Base-by-base conservation (phyloP, 2,888 invertebrate species). In the Ectemnius cavifrons region DNA sequence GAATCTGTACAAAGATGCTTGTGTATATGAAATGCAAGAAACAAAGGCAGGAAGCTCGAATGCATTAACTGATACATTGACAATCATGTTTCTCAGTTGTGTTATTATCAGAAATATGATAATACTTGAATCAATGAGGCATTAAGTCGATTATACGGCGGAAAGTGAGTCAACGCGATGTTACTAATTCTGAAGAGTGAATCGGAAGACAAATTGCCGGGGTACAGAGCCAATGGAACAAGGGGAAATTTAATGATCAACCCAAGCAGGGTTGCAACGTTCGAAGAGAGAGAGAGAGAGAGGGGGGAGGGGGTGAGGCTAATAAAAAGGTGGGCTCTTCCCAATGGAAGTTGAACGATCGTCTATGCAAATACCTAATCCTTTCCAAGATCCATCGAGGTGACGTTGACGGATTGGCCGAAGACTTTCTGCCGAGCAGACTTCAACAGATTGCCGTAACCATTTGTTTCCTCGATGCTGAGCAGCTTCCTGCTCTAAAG, bases 291-390 rank as follows among this genome's bases (percentile, higher is more conserved):
- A n/a, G n/a, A 14, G 52, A 28, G 16, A 56, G 20, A 28, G 37
- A 64, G 57, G 56, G 37, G 18, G 13, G 20, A 3, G 13, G 2
- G 16, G 23, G 27, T 60, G 49, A 45, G 57, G 49, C 11, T 8
- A 65, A 62, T 67, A 71, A 71, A 77, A 71, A 75, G 64, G 45
- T 23, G 20, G 18, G n/a, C 73, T 63, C 67, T 67, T 73, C 67
- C 59, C 62, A 77, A 75, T 70, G 64, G 77, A 81, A 84, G 84
- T 85, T 90, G 90, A 90, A 87, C 86, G 89, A 90, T 90, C 85
- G 89, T 89, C 87, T 90, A 90, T 90, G 90, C 90, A 89, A 90
- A 90, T 90, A 82, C 85, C 86, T 89, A 90, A 90, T 90, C 89
- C 89, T 89, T 88, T 88, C 85, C 84, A 83, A 88, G 88, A 90